Base-by-base conservation (phyloP, 1,140 invertebrate species). In the Dreissena polymorpha region DNA sequence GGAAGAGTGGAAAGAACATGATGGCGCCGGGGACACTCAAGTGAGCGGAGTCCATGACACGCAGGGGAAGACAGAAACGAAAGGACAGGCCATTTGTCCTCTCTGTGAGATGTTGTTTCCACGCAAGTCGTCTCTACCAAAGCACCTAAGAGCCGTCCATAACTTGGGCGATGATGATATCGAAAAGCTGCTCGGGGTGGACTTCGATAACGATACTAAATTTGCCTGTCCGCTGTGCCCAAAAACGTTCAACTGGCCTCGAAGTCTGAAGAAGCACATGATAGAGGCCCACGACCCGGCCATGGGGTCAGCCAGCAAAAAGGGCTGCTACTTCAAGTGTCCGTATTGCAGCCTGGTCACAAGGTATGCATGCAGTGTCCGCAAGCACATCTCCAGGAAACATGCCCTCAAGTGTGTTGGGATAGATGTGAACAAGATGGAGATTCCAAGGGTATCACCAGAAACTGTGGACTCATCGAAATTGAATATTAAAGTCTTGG, bases 221-320 rank as follows among this genome's bases (percentile, higher is more conserved):
- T 10, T 80, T 21, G 10, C 21, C 23, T 80, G 78, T 60, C 53
- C 53, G n/a, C 1, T 21, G 21, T 80, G 78, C 60, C 27, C 53
- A 3, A 80, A 65, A 27, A 49, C 21, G 16, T 80, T 80, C 69
- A n/a, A 71, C 13, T 80, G 78, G 78, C 53, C 60, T n/a, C 64
- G 64, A 16, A 80, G 68, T 72, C 49, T 80, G 53, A 80, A 60
- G 69, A 57, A 57, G 23, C 78, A 80, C 60, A 72, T 72, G 69
- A 10, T 50, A 7, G n/a, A 7, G n/a, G 14, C 5, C 10, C 78
- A 80, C 64, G 53, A 71, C 51, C 21, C 25, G 12, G 55, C 12
- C 27, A 5, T 10, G 21, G 18, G 10, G 23, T 10, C 12, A 18
- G 5, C 13, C 49, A 50, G 51, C 25, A 50, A 25, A 10, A 72